phyloP scores from a whole-genome alignment of 92 coral and sea anemone species.

The Anthopleura xanthogrammica region DNA sequence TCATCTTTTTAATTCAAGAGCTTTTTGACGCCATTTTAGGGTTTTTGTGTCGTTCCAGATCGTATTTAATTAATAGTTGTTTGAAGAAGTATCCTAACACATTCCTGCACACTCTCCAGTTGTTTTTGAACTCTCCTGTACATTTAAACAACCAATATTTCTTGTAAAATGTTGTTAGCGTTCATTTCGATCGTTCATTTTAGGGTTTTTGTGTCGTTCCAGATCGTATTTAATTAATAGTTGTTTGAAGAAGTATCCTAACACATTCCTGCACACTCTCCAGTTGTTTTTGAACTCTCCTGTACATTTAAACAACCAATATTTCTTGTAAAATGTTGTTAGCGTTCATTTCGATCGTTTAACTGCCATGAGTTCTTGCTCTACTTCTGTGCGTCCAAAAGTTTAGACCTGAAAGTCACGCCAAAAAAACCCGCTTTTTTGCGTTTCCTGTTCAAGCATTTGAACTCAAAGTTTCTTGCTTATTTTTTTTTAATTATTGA shows the following conservation, averaged over 20 bases:
- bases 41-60: neutral
- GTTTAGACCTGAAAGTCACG: too few species aligned
- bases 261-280: neutral
- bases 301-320: neutral
- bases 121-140: neutral
- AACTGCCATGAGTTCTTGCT: neutral
- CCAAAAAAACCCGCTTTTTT: too few species aligned
- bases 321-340: neutral
- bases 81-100: neutral
- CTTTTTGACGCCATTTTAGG: neutral
- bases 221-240: neutral
- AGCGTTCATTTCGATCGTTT: neutral
- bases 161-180: neutral
- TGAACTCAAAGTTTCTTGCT: too few species aligned
- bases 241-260: neutral
- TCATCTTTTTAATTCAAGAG: neutral
- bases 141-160: neutral
- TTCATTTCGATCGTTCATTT: neutral
- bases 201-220: neutral
- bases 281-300: neutral
- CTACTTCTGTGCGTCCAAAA: too few species aligned
- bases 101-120: neutral
- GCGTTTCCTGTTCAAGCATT: too few species aligned
- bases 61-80: neutral
- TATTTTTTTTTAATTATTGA: too few species aligned